Evolutionary conservation across 2,797 vertebrate genomes (phyloP), one percentile per base, ranked within the genome.

Genomic region (Philypnodon macrostomus): DNA sequence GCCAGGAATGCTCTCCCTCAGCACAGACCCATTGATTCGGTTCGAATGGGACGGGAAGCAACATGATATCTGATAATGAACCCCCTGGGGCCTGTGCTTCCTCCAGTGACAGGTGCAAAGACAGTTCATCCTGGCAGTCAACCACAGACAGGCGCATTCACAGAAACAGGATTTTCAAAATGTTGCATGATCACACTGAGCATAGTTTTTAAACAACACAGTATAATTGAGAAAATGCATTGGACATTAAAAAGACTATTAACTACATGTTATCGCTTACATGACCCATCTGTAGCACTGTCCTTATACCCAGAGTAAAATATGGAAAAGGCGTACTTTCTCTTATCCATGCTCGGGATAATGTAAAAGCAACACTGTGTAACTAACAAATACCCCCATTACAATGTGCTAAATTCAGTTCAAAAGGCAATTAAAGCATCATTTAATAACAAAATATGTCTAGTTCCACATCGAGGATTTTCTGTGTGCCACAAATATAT

Each of bases 51-150:
- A 83, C 57, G 75, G 85, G 75, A 86, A 79, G 88, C 85, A 90
- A 91, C 87, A 77, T 84, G 88, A 91, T 90, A 88, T 83, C 51
- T 24, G 77, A 87, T 90, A 89, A 89, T 89, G 88, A 90, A 85
- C 69, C 85, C 85, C 81, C 32, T 26, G 83, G 70, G 83, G 75
- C 73, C 63, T 71, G 72, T 53, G 77, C 87, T 91, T 91, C 88
- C 88, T 87, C 83, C 89, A 55, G 78, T 86, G 89, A 90, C 89
- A 91, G 90, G 90, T 91, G 89, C 88, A 86, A 81, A 85, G 80
- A 85, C 85, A 58, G 77, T 79, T 83, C 79, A 80, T 79, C 72
- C 75, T 81, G 83, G 83, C 83, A 80, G 70, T 75, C 55, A 63
- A 81, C 82, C 64, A 70, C 51, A 51, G 57, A 56, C 49, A 74